Percentiles rank a stretch among this genome's conserved stretches.
These are phyloP conservation scores for Xenentodon cancila DNA, from an alignment of 2,797 vertebrate genomes.

Conservation along the genomic window DNA sequence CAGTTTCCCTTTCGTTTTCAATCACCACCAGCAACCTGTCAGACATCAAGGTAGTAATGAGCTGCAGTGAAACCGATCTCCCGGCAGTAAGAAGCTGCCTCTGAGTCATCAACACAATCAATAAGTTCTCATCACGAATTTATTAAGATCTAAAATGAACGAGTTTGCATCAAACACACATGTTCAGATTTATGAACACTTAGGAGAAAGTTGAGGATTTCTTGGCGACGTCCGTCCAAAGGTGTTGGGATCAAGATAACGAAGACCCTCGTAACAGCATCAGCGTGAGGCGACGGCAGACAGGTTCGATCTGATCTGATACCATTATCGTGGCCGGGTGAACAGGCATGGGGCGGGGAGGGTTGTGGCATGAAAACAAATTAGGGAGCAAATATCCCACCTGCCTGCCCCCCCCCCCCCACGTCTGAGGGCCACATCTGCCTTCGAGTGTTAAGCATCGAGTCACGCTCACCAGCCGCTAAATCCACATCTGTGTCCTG, in stretches of 20 bases:
- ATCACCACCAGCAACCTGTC: conserved; percentile 38
- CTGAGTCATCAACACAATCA: too few relatives aligned
- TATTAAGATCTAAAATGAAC: too few relatives aligned
- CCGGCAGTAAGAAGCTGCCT: too few relatives aligned
- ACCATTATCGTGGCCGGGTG: conserved; percentile 5
- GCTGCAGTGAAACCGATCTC: not conserved
- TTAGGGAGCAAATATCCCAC: conserved; percentile 62
- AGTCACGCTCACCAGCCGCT: conserved; percentile 35
- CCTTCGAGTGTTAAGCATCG: conserved; percentile 15
- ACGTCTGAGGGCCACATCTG: conserved; percentile 51
- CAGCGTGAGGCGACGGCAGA: conserved; percentile 26
- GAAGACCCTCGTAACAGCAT: conserved; percentile 5
- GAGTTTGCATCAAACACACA: too few relatives aligned
- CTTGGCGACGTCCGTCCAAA: not conserved
- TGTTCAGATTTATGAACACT: conserved; percentile 20
- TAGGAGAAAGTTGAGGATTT: conserved; percentile 12
- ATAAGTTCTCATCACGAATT: too few relatives aligned
- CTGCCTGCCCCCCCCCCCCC: conserved; percentile 4
- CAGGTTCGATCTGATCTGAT: not conserved
- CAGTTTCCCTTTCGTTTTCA: conserved; percentile 36
- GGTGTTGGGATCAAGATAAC: conserved; percentile 20
- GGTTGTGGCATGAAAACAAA: conserved; percentile 46
- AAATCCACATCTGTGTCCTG: conserved; percentile 67
- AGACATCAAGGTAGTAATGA: conserved; percentile 16
- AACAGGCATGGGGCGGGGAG: not conserved